phyloP scores from a whole-genome alignment of 2,113 vertebrate species.

The Tautogolabrus adspersus region DNA sequence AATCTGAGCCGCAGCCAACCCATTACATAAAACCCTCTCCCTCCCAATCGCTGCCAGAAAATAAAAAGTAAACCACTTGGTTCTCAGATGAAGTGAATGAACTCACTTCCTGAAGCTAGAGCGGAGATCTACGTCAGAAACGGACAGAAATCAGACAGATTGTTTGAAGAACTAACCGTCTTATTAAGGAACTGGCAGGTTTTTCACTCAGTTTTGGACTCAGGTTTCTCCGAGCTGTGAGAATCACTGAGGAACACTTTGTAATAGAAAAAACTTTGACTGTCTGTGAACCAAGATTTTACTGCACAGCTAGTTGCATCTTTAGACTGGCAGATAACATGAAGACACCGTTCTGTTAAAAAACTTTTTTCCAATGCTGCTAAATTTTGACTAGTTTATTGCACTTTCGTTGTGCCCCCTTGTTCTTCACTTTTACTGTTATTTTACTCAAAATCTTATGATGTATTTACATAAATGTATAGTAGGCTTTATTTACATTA shows the following conservation, averaged over 20 bases:
- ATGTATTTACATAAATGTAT: too few species aligned
- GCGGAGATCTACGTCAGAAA: neutral
- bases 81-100: conserved; percentile 40
- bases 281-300: neutral
- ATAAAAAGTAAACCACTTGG: conserved; percentile 7
- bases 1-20: conserved; percentile 55
- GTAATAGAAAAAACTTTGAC: too few species aligned
- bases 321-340: too few species aligned
- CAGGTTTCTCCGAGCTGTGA: neutral
- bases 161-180: neutral
- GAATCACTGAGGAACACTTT: neutral
- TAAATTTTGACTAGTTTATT: too few species aligned
- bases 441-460: too few species aligned
- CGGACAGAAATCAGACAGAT: neutral
- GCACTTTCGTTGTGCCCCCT: too few species aligned
- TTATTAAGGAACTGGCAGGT: neutral
- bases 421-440: too few species aligned
- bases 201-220: neutral
- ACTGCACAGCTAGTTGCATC: neutral
- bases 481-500: too few species aligned
- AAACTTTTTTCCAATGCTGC: too few species aligned
- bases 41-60: conserved; percentile 10
- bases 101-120: conserved; percentile 48
- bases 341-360: too few species aligned
- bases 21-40: conserved; percentile 50